phyloP scores from a whole-genome alignment of 1,140 invertebrate genomes.

The Monochamus saltuarius region DNA sequence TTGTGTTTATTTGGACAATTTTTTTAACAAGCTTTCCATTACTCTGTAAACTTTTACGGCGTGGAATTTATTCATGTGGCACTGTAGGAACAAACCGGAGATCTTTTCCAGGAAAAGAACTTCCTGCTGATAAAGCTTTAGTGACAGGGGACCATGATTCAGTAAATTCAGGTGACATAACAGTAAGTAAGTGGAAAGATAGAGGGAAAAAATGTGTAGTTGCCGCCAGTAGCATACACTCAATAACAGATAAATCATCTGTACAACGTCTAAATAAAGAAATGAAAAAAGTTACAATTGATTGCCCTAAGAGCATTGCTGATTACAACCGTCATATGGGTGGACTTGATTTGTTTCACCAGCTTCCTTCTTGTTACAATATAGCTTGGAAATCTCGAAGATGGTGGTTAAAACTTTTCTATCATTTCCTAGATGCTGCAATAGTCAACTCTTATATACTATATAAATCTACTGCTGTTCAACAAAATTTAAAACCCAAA shows the following conservation, averaged over 20 bases:
- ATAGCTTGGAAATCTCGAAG: conserved; percentile 47
- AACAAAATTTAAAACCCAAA: conserved; percentile 7
- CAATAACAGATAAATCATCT: background rate
- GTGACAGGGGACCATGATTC: conserved; percentile 13
- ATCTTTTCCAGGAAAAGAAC: conserved; percentile 18
- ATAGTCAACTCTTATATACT: conserved; percentile 30
- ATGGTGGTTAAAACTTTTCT: conserved; percentile 51
- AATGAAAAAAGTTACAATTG: conserved; percentile 20
- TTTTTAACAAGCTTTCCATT: conserved; percentile 17
- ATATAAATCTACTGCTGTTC: too few relatives aligned
- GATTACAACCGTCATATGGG: conserved; percentile 49
- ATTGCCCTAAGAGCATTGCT: conserved; percentile 40
- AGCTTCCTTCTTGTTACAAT: conserved; percentile 44
- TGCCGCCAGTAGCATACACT: background rate
- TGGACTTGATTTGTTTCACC: conserved; percentile 47
- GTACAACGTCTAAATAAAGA: background rate
- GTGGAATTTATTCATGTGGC: too few relatives aligned
- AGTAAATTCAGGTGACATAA: background rate
- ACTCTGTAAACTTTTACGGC: too few relatives aligned
- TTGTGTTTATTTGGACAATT: conserved; percentile 30
- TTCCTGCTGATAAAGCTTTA: conserved; percentile 18
- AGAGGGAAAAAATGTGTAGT: conserved; percentile 28
- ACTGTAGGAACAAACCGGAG: conserved; percentile 16
- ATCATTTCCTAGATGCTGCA: conserved; percentile 41
- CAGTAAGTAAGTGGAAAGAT: conserved; percentile 39